Conservation (phyloP, 1,140 invertebrate genomes). For the Steinernema khuongi region DNA sequence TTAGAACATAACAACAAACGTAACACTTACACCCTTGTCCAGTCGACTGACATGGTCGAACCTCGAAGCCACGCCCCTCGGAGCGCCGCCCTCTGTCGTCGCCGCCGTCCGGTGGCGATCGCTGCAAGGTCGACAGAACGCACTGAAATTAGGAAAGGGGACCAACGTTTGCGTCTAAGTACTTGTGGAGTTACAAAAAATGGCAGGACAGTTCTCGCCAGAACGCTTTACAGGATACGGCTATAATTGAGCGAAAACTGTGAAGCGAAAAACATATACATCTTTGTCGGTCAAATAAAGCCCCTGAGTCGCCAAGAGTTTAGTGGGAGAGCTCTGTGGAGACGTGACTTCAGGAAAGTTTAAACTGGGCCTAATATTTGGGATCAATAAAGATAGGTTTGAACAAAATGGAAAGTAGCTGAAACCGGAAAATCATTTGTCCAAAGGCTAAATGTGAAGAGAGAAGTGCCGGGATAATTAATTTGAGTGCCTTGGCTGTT, state of each 20-base stretch:
- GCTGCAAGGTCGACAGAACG: background rate
- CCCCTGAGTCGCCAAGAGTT: too few relatives aligned
- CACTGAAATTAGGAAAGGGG: background rate
- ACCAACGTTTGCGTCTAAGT: background rate
- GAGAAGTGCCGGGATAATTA: too few relatives aligned
- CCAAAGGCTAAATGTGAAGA: too few relatives aligned
- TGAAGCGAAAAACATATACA: too few relatives aligned
- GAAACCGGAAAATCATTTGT: too few relatives aligned
- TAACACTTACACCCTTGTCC: background rate
- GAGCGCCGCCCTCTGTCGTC: background rate
- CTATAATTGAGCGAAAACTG: too few relatives aligned
- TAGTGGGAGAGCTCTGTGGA: too few relatives aligned
- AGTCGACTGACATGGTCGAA: background rate
- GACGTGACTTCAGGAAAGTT: too few relatives aligned
- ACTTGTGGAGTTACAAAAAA: background rate
- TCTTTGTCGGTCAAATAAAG: too few relatives aligned
- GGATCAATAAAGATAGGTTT: conserved; percentile 12
- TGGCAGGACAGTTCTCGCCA: background rate
- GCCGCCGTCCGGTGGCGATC: background rate
- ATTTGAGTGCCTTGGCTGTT: too few relatives aligned
- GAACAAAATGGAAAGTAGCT: too few relatives aligned
- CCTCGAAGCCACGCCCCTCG: background rate
- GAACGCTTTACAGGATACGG: background rate
- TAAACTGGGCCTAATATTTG: background rate
- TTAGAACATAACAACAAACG: conserved; percentile 10